phyloP scores from a whole-genome alignment of 2,113 vertebrate genomes.

The Hemichromis elongatus region DNA sequence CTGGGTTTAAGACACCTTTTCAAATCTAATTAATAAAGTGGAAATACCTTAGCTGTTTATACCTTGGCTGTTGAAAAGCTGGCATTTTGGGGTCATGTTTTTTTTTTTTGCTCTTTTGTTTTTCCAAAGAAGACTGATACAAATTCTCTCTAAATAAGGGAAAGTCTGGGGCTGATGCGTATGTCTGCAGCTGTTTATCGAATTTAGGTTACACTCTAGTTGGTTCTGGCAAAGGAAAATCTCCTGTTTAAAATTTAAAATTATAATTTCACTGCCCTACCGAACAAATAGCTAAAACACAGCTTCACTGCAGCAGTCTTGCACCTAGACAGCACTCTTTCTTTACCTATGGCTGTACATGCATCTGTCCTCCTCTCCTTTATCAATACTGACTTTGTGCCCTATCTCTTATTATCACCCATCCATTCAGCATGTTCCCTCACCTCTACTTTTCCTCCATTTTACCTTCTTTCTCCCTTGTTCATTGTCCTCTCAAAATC shows the following conservation, averaged over 20 bases:
- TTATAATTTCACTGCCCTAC: neutral
- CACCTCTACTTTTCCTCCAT: neutral
- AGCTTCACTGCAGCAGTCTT: neutral
- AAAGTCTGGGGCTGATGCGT: neutral
- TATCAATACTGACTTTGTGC: neutral
- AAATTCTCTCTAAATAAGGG: neutral
- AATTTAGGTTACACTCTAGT: neutral
- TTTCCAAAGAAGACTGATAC: neutral
- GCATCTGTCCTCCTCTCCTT: slow-evolving; percentile 6
- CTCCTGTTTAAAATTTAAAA: neutral
- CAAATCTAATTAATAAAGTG: slow-evolving; percentile 22
- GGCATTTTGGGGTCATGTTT: neutral
- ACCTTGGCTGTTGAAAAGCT: neutral
- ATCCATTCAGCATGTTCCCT: slow-evolving; percentile 21
- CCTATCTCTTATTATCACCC: slow-evolving; percentile 4
- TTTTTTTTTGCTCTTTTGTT: neutral
- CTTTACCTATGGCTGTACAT: neutral
- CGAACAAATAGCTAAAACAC: neutral
- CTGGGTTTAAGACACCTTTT: slow-evolving; percentile 20
- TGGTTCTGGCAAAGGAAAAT: neutral
- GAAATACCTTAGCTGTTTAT: neutral
- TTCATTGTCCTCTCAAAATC: slow-evolving; percentile 33
- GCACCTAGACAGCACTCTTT: neutral
- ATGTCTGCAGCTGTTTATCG: neutral
- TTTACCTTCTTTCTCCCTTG: neutral